Evolutionary conservation across 2,888 invertebrate genomes (phyloP).

Genomic region (Cantharis rufa): DNA sequence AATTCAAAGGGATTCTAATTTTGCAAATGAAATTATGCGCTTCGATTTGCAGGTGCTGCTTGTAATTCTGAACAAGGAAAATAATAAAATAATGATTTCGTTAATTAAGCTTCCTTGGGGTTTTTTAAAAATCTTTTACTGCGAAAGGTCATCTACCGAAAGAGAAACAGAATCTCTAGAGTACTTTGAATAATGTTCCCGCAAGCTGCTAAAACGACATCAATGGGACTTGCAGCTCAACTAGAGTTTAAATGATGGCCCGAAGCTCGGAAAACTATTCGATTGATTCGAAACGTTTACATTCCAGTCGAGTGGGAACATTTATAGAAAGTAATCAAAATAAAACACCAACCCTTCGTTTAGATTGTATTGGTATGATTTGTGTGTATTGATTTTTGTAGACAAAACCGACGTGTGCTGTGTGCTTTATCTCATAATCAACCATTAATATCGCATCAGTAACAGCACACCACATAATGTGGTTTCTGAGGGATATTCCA

Average conservation of each 20-base stretch:
- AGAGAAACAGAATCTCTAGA: constrained; percentile 23
- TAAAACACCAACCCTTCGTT: background rate
- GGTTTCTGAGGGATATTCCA: constrained; percentile 9
- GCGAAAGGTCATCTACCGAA: background rate
- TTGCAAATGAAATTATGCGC: constrained; percentile 32
- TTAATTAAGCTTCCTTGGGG: background rate
- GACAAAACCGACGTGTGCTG: background rate
- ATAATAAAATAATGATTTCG: background rate
- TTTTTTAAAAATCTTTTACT: background rate
- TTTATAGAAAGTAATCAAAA: background rate
- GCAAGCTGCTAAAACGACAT: constrained; percentile 34
- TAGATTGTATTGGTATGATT: background rate
- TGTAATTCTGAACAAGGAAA: background rate
- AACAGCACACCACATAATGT: constrained; percentile 6
- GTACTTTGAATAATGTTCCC: constrained; percentile 37
- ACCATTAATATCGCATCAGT: constrained; percentile 30
- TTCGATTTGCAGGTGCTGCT: constrained; percentile 33
- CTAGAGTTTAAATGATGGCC: constrained; percentile 39
- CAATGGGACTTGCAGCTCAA: constrained; percentile 32
- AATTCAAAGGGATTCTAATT: constrained; percentile 33
- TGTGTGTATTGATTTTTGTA: background rate
- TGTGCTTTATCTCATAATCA: constrained; percentile 26
- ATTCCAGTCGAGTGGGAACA: constrained; percentile 6
- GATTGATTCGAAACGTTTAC: constrained; percentile 29
- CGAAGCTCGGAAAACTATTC: constrained; percentile 30